These are phyloP conservation scores for Brassicogethes aeneus DNA, from an alignment of 2,888 invertebrate species.

Conservation along the genomic window DNA sequence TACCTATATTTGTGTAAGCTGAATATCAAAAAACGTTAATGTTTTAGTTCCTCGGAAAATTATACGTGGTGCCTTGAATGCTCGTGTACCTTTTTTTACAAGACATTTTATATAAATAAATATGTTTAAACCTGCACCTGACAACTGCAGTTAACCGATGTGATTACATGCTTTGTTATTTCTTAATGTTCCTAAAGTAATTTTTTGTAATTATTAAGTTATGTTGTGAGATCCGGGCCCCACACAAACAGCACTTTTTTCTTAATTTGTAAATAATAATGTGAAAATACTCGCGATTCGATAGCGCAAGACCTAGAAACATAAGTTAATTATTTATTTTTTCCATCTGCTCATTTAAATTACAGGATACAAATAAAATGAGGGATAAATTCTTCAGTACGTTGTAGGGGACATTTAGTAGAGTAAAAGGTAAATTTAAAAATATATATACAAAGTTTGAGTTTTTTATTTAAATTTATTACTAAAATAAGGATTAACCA, in stretches of 20 bases:
- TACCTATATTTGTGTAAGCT: background rate
- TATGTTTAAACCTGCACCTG: background rate
- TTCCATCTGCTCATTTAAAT: too few relatives aligned
- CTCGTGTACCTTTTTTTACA: background rate
- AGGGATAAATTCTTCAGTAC: too few relatives aligned
- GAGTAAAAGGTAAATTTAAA: too few relatives aligned
- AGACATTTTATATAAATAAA: background rate
- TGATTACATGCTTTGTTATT: background rate
- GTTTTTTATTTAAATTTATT: too few relatives aligned
- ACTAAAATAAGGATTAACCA: too few relatives aligned
- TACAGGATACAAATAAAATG: too few relatives aligned
- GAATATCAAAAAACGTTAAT: background rate
- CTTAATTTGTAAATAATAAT: background rate
- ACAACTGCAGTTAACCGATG: background rate
- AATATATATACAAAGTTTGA: too few relatives aligned
- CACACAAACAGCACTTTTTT: background rate
- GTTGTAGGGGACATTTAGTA: too few relatives aligned
- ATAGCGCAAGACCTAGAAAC: too few relatives aligned
- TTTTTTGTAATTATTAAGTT: background rate
- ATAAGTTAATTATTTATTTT: too few relatives aligned
- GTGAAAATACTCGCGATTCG: too few relatives aligned
- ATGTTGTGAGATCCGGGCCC: slow-evolving; percentile 1
- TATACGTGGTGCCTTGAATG: background rate
- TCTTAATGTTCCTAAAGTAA: slow-evolving; percentile 1
- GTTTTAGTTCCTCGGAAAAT: background rate